Evolutionary conservation across 2,797 vertebrate species (phyloP).

Genomic region (Rhinatrema bivittatum): DNA sequence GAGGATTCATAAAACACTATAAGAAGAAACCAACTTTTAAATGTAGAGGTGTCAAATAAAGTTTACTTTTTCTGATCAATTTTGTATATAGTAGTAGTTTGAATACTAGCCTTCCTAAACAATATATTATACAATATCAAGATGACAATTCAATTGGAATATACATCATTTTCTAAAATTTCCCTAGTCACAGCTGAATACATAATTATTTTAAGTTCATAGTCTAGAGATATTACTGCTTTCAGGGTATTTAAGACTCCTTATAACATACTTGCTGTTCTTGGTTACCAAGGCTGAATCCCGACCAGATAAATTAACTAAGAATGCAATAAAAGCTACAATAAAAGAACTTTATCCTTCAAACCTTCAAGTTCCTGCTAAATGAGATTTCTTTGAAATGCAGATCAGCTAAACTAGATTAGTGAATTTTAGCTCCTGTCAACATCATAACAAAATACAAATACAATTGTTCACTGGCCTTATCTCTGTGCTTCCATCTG

Average conservation of each 20-base stretch:
- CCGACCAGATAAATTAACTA: slow-evolving; percentile 98
- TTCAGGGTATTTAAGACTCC: slow-evolving; percentile 97
- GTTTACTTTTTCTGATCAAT: too few species aligned
- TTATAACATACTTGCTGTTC: slow-evolving; percentile 79
- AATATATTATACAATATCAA: not conserved
- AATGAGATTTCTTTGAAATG: slow-evolving; percentile 99
- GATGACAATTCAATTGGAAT: slow-evolving; percentile 53
- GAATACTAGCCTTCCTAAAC: slow-evolving; percentile 14
- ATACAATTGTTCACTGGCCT: slow-evolving; percentile 97
- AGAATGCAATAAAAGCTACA: slow-evolving; percentile 98
- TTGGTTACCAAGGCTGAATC: slow-evolving; percentile 89
- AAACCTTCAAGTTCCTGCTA: slow-evolving; percentile 88
- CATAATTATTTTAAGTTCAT: slow-evolving; percentile 98
- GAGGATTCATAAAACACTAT: too few species aligned
- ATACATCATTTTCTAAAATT: slow-evolving; percentile 92
- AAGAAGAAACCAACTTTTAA: too few species aligned
- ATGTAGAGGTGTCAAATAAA: too few species aligned
- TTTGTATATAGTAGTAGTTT: too few species aligned
- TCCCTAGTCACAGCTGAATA: slow-evolving; percentile 91
- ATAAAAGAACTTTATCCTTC: slow-evolving; percentile 99
- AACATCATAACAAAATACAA: slow-evolving; percentile 99
- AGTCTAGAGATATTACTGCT: slow-evolving; percentile 97
- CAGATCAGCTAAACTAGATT: slow-evolving; percentile 99
- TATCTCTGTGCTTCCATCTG: slow-evolving; percentile 99
- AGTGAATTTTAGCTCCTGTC: slow-evolving; percentile 99